Evolutionary conservation across 1,140 invertebrate genomes (phyloP).

Genomic region (Caerostris darwini): DNA sequence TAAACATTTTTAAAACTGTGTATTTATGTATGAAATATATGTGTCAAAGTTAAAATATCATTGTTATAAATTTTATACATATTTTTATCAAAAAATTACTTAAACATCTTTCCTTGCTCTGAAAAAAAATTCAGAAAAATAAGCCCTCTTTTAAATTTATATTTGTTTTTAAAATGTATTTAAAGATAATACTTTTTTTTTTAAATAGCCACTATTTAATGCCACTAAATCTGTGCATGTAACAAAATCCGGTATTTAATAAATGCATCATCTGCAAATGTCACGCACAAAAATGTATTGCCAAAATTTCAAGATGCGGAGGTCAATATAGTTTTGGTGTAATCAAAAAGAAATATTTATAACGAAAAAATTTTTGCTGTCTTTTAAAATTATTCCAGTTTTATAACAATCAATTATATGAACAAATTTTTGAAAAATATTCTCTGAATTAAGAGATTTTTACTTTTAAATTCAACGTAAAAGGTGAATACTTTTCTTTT

Average conservation of each 20-base stretch:
- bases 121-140: too few species aligned
- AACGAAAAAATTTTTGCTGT: background rate
- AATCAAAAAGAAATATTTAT: background rate
- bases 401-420: background rate
- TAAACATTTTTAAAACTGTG: background rate
- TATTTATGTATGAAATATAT: background rate
- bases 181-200: too few species aligned
- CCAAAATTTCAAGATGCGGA: background rate
- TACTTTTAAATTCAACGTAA: too few species aligned
- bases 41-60: background rate
- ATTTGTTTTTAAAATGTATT: too few species aligned
- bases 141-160: too few species aligned
- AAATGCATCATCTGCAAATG: background rate
- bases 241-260: background rate
- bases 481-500: too few species aligned
- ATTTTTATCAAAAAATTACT: background rate
- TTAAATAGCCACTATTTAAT: too few species aligned
- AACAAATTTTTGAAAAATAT: slow-evolving; percentile 6
- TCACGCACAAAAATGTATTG: background rate
- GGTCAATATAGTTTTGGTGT: background rate
- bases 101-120: background rate
- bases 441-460: too few species aligned
- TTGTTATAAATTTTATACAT: background rate
- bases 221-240: background rate
- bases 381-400: background rate